These are phyloP conservation scores for Apogon talboti DNA, from an alignment of 2,797 vertebrate genomes.

Conservation along the genomic window DNA sequence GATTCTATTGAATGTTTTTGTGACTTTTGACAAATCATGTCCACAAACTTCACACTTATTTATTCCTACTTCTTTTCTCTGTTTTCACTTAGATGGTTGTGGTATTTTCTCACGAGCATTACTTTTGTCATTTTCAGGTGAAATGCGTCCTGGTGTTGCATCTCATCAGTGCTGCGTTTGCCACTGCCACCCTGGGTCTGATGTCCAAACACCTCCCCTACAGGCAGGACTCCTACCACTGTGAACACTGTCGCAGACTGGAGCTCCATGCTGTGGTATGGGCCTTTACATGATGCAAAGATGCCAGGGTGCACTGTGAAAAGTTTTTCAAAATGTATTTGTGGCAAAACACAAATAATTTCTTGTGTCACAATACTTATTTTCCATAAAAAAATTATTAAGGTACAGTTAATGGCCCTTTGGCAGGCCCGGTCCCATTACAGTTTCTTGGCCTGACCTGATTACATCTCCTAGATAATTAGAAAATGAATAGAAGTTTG, in stretches of 20 bases:
- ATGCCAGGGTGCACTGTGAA: background rate
- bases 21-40: no score
- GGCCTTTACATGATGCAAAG: slow-evolving; percentile 4
- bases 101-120: no score
- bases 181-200: slow-evolving; percentile 83
- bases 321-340: background rate
- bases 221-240: slow-evolving; percentile 87
- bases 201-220: slow-evolving; percentile 87
- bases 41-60: no score
- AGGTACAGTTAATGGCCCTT: slow-evolving; percentile 3
- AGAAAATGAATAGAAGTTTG: background rate
- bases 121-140: slow-evolving; percentile 67
- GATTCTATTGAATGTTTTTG: no score
- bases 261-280: slow-evolving; percentile 85
- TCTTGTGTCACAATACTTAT: background rate
- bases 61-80: no score
- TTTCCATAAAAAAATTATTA: background rate
- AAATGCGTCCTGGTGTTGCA: slow-evolving; percentile 83
- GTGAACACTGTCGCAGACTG: slow-evolving; percentile 84
- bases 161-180: slow-evolving; percentile 84
- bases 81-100: no score
- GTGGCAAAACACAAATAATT: background rate
- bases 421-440: background rate
- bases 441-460: background rate
- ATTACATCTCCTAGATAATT: background rate